These are phyloP conservation scores for Samia ricini DNA, from an alignment of 1,140 invertebrate species.

Conservation along the genomic window DNA sequence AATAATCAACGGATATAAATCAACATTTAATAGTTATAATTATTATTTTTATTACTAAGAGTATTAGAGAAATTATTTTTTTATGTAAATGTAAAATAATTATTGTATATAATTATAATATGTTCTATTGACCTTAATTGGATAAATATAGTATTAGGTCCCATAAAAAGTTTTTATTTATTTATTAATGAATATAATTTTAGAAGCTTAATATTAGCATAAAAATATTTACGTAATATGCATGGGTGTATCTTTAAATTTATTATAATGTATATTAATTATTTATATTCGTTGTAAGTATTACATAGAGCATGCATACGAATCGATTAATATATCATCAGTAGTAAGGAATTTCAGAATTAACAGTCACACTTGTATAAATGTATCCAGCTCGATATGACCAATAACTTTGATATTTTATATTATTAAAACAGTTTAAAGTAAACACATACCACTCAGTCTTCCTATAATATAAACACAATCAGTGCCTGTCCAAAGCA, in stretches of 20 bases:
- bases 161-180: no score
- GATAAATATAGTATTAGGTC: background rate
- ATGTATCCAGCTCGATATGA: no score
- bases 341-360: no score
- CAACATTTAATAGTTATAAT: background rate
- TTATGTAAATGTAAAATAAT: background rate
- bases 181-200: background rate
- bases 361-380: no score
- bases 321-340: no score
- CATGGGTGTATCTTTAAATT: no score
- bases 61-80: background rate
- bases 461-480: constrained; percentile 19
- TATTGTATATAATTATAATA: background rate
- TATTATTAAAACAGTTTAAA: background rate
- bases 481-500: constrained; percentile 46
- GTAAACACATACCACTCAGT: constrained; percentile 36
- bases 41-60: background rate
- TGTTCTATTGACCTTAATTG: background rate
- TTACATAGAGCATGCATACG: no score
- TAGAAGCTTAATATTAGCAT: no score
- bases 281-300: no score
- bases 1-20: constrained; percentile 10
- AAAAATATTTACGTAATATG: no score
- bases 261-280: no score
- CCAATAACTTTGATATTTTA: background rate